A percentile compares a stretch with the other conserved stretches of the same genome.
Evolutionary conservation across 1,140 invertebrate genomes (phyloP).

Genomic region (Lycorma delicatula): DNA sequence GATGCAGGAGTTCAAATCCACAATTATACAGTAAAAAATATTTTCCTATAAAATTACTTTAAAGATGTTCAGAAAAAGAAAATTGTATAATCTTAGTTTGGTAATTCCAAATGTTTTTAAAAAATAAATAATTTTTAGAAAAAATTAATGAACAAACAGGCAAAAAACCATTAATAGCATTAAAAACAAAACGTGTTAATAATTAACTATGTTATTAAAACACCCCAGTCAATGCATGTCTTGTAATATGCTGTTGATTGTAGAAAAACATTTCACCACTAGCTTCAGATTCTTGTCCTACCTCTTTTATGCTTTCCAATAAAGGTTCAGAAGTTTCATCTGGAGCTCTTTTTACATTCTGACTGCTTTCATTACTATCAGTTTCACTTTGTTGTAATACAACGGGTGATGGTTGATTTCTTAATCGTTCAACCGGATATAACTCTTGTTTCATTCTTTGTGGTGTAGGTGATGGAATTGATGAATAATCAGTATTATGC

Average conservation of each 20-base stretch:
- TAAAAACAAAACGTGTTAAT: background rate
- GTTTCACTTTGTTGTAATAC: background rate
- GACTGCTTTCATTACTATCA: background rate
- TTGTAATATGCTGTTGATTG: slow-evolving; percentile 14
- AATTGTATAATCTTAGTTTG: no score
- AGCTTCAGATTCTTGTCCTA: background rate
- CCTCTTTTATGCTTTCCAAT: slow-evolving; percentile 6
- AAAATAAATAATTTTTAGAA: no score
- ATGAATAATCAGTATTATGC: slow-evolving; percentile 9
- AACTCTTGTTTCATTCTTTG: no score
- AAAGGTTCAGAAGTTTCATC: background rate
- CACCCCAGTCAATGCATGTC: slow-evolving; percentile 18
- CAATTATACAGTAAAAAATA: no score
- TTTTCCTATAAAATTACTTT: no score
- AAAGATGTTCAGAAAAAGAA: no score
- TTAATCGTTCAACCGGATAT: no score
- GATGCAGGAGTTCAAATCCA: no score
- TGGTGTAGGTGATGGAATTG: slow-evolving; percentile 2
- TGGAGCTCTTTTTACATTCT: background rate
- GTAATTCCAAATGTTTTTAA: no score
- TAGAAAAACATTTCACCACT: background rate
- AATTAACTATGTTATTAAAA: slow-evolving; percentile 5
- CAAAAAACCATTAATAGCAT: no score
- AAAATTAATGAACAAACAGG: no score
- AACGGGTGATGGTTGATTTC: no score